Evolutionary conservation across 2,888 invertebrate species (phyloP), one percentile per base, ranked within the genome.

Genomic region (Stenichneumon culpator): DNA sequence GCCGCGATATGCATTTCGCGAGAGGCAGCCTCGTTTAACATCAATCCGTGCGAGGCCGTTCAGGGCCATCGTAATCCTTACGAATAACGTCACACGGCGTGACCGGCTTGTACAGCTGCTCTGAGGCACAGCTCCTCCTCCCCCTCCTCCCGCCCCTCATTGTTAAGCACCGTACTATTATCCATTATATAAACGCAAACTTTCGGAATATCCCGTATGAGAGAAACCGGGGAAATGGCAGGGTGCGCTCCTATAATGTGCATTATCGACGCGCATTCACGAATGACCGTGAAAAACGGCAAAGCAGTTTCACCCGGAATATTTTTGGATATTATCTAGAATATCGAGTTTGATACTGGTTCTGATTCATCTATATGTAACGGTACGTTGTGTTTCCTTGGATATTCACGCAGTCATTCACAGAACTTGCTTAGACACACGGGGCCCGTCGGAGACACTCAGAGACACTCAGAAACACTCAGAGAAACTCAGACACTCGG

Each of bases 51-150:
- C n/a, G 44, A 36, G 50, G 19, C 75, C 50, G 36, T 77, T 84
- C 72, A 50, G 60, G 57, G 60, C 47, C 14, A 52, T 50, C 68
- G 72, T 77, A 80, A 84, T 84, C 80, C 84, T 54, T 44, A 36
- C 36, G 80, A 80, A 84, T 80, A 68, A 77, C 68, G 25, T 28
- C 11, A 47, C 36, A 54, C 65, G 44, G 22, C 9, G 25, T 39
- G 39, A 9, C 39, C 39, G 11, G 39, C 39, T 39, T 1, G 39
- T 11, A 50, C 22, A 5, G 54, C n/a, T 19, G 9, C 6, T 3
- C 22, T n/a, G 19, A 54, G 19, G 11, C 14, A 50, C 6, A 57
- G 3, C 28, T 28, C 28, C 28, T 3, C 28, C 28, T 28, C 28
- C 1, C 47, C 4, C 28, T 0, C 47, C 19, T 6, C 25, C 50